Conservation (phyloP, 2,888 invertebrate genomes). For the Dione vanillae region DNA sequence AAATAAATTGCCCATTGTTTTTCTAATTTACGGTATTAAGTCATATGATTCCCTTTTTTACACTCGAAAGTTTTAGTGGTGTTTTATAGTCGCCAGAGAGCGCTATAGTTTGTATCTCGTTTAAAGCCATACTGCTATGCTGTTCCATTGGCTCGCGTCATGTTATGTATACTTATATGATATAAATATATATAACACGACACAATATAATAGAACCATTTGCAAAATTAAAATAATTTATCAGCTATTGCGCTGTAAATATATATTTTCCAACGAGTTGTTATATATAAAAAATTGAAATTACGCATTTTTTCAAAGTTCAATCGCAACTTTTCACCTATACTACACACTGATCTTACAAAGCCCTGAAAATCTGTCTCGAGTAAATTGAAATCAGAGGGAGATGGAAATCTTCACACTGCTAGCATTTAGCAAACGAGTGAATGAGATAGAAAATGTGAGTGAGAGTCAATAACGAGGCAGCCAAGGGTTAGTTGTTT, state of each 20-base stretch:
- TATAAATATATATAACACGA: no score
- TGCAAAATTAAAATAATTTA: no score
- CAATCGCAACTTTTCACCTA: slow-evolving; percentile 47
- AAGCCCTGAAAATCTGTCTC: slow-evolving; percentile 83
- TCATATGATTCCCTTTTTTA: no score
- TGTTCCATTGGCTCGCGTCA: no score
- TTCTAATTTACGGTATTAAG: no score
- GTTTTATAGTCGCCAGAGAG: no score
- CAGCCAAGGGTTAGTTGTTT: slow-evolving; percentile 83
- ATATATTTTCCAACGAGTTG: neutral
- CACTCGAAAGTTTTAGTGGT: no score
- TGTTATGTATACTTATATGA: no score
- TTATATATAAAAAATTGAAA: neutral
- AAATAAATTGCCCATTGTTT: no score
- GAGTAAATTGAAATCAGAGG: slow-evolving; percentile 83
- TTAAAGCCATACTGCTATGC: no score
- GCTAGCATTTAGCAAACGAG: slow-evolving; percentile 50
- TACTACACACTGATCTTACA: slow-evolving; percentile 66
- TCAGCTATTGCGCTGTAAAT: neutral
- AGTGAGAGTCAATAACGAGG: slow-evolving; percentile 85
- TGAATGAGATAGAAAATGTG: slow-evolving; percentile 64
- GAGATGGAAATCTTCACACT: slow-evolving; percentile 63
- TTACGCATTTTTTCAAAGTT: neutral
- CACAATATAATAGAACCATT: neutral
- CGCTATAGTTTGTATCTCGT: no score